Conservation (phyloP, 2,797 vertebrate genomes). For the Chloroceryle inda region DNA sequence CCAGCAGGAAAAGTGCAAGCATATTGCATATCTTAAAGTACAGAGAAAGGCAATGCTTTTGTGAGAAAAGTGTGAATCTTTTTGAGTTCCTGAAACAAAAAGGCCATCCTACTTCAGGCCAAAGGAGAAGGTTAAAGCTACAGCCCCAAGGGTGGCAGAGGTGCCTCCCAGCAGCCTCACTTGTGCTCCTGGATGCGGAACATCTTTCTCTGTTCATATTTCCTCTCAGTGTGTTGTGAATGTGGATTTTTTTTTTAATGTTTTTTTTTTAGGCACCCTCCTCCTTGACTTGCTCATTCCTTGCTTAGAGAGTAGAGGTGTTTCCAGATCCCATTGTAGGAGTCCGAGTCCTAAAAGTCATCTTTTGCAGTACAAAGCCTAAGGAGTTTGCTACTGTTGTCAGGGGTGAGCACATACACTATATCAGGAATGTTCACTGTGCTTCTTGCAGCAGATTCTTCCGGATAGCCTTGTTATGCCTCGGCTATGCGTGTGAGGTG, state of each 20-base stretch:
- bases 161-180: neutral
- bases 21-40: neutral
- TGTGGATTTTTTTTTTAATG: neutral
- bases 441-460: neutral
- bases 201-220: neutral
- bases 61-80: neutral
- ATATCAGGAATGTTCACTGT: neutral
- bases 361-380: neutral
- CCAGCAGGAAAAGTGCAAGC: neutral
- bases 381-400: neutral
- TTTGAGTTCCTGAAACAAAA: neutral
- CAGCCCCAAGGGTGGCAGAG: neutral
- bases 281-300: neutral
- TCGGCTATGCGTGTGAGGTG: neutral
- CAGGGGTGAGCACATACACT: accelerated
- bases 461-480: accelerated
- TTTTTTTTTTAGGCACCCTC: neutral
- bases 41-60: neutral
- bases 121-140: neutral
- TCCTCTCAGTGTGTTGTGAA: neutral
- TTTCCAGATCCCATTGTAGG: neutral
- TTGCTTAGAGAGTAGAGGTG: neutral
- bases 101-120: neutral
- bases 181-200: neutral
- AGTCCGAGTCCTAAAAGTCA: neutral